Evolutionary conservation across 1,140 invertebrate genomes (phyloP), one percentile per base, ranked within the genome.

Genomic region (Euglossa dilemma): DNA sequence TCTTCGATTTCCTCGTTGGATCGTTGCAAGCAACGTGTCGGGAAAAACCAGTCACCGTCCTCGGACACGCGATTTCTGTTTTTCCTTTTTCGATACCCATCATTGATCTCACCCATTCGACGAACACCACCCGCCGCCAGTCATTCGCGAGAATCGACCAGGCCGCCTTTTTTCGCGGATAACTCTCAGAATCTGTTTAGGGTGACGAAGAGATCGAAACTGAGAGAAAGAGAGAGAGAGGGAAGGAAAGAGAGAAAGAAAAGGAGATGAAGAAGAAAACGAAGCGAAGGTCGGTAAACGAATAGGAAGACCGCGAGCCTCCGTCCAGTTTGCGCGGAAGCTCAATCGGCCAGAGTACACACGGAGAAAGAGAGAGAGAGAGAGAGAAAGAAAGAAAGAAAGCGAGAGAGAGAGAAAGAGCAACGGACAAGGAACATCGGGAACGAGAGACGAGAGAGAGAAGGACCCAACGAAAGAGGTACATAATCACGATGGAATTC

Each of bases 151-250:
- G 43, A 36, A 28, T 64, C 28, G 18, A 64, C 47, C 28, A 6
- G 12, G 11, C n/a, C n/a, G 56, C n/a, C 28, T 61, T 16, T 45
- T 76, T 83, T 36, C 85, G 54, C 36, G 36, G 36, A 75, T 87
- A 82, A 87, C 63, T 64, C 80, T 84, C 81, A 86, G 66, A 83
- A 78, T 86, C 50, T 86, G 84, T 87, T 85, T 83, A 87, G 71
- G 83, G 71, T 61, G 61, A 69, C 45, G 86, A 67, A 63, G 66
- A 81, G 76, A 61, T 45, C 75, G 69, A 67, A 20, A 52, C 25
- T 82, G 57, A 20, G 56, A 63, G 54, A 67, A 18, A 64, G 43
- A 74, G 8, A 47, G 64, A 47, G 25, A 70, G 56, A 20, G 50
- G 66, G 16, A 52, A 14, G 52, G 14, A 36, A 59, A 36, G 16